Percentiles rank a stretch among this genome's conserved stretches.
Conservation (phyloP, 1,140 invertebrate genomes). For the Drosophila ficusphila region DNA sequence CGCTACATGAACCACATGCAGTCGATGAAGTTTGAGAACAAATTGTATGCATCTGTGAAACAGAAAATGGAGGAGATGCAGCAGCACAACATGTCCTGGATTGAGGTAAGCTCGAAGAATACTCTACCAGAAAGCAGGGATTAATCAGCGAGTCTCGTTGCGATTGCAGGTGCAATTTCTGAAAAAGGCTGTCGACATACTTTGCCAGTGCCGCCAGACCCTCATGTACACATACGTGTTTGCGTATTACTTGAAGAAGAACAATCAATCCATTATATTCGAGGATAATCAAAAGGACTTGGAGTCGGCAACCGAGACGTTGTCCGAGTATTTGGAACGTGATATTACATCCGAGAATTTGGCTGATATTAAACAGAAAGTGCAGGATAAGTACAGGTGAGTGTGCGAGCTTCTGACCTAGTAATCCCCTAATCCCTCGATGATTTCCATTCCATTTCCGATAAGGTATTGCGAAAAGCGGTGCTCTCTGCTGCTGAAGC, state of each 20-base stretch:
- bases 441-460: background rate
- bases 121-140: too few relatives aligned
- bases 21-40: constrained; percentile 98
- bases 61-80: constrained; percentile 99
- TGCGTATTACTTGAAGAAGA: constrained; percentile 98
- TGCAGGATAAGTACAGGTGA: constrained; percentile 99
- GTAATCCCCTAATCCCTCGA: background rate
- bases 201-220: constrained; percentile 98
- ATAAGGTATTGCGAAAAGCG: constrained; percentile 98
- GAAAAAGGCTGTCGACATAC: constrained; percentile 98
- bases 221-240: constrained; percentile 99
- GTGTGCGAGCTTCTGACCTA: background rate
- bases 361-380: constrained; percentile 99
- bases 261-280: constrained; percentile 99
- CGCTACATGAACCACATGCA: constrained; percentile 99
- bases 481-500: constrained; percentile 96
- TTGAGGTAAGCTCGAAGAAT: constrained; percentile 90
- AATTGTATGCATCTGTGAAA: constrained; percentile 96
- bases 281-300: constrained; percentile 99
- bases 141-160: background rate
- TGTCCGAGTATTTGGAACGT: constrained; percentile 98
- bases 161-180: constrained; percentile 94
- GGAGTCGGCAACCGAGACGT: constrained; percentile 97
- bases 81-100: constrained; percentile 99
- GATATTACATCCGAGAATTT: constrained; percentile 99